These are phyloP conservation scores for Drosophila ezoana DNA, from an alignment of 2,888 invertebrate genomes.

Conservation along the genomic window DNA sequence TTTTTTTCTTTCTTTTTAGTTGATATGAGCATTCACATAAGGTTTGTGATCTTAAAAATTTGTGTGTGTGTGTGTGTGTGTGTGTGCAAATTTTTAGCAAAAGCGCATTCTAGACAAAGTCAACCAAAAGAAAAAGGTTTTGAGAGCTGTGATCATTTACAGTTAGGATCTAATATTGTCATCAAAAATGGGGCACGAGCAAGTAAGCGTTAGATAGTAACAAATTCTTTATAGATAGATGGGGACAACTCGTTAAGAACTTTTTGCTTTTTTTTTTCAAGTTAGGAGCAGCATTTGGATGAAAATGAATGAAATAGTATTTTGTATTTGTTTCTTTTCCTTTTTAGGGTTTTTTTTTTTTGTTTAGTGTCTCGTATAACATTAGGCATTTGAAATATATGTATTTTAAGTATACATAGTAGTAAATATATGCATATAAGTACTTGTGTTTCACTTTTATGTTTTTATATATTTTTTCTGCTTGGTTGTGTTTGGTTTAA, in stretches of 20 bases:
- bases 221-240: slow-evolving; percentile 5
- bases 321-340: not conserved
- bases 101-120: slow-evolving; percentile 44
- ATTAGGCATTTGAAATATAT: slow-evolving; percentile 13
- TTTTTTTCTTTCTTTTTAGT: slow-evolving; percentile 31
- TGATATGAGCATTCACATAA: slow-evolving; percentile 80
- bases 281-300: not conserved
- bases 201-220: slow-evolving; percentile 23
- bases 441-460: slow-evolving; percentile 32
- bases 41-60: slow-evolving; percentile 43
- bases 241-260: not conserved
- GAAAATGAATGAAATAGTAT: not conserved
- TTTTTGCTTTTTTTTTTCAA: slow-evolving; percentile 12
- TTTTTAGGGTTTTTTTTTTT: slow-evolving; percentile 5
- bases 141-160: slow-evolving; percentile 35
- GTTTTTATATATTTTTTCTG: slow-evolving; percentile 4
- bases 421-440: slow-evolving; percentile 40
- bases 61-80: slow-evolving; percentile 10
- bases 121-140: slow-evolving; percentile 17
- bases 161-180: slow-evolving; percentile 76
- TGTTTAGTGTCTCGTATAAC: not conserved
- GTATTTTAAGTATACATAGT: slow-evolving; percentile 19
- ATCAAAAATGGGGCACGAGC: slow-evolving; percentile 66
- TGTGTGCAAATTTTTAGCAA: slow-evolving; percentile 33
- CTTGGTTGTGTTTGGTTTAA: slow-evolving; percentile 14